Conservation (phyloP, 2,797 vertebrate genomes). For the Nyctalus aviator region DNA sequence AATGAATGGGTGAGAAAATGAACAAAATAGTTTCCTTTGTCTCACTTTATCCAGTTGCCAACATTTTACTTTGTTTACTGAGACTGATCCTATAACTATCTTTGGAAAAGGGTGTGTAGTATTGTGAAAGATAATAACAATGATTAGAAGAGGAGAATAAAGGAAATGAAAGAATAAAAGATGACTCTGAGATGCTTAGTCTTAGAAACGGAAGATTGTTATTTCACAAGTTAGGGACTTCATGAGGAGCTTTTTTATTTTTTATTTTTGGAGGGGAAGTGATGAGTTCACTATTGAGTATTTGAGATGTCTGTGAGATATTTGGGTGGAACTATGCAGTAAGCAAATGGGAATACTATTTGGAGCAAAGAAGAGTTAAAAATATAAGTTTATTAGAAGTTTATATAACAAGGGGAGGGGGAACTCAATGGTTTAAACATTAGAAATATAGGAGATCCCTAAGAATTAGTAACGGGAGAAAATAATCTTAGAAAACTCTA, state of each 20-base stretch:
- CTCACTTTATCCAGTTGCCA: background rate
- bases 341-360: constrained; percentile 16
- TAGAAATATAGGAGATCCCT: background rate
- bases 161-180: constrained; percentile 14
- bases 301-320: constrained; percentile 24
- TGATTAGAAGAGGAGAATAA: background rate
- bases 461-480: background rate
- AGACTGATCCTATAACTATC: background rate
- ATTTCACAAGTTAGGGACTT: background rate
- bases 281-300: background rate
- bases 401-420: background rate
- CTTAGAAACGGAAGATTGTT: background rate
- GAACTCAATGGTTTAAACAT: background rate
- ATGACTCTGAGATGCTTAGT: constrained; percentile 1
- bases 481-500: background rate
- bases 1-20: background rate
- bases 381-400: background rate
- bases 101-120: background rate
- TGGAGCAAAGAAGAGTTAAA: background rate
- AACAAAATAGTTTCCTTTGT: background rate
- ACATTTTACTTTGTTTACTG: constrained; percentile 12
- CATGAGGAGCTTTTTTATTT: background rate
- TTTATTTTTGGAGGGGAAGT: background rate
- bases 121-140: background rate
- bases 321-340: background rate